Base-by-base conservation (phyloP, 1,140 invertebrate species). In the Zaprionus gabonicus region DNA sequence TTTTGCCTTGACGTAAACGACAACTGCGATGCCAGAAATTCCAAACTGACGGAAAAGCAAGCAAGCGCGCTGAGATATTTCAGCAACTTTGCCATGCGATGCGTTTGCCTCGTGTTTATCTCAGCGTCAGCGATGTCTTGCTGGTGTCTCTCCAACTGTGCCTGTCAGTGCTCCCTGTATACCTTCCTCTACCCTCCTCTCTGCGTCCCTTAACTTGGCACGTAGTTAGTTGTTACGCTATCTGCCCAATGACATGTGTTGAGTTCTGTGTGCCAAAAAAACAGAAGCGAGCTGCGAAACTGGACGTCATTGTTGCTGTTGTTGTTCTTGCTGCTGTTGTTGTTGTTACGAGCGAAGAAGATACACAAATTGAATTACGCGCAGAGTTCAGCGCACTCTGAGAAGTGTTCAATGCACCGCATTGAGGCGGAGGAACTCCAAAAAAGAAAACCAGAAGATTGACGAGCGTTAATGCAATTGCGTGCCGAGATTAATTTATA, bases 1-100 rank as follows among this genome's bases (percentile, higher is more conserved):
- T 88, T 88, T 87, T 75, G 53, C 64, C 67, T 81, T 83, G 82
- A 71, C 65, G 78, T 82, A 73, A 86, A 86, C 68, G 82, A 76
- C 75, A 70, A 60, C 71, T 68, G 82, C 79, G 80, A 78, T 76
- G 68, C 69, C 81, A 69, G 71, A 84, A 84, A 88, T 90, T 88
- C 85, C 81, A 90, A 90, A 76, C 85, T 88, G 84, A 90, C 84
- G 85, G 84, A 87, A 87, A 78, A 87, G 83, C 84, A 75, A 81
- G 78, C 69, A n/a, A 46, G 59, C 71, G 15, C 6, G 41, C n/a
- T 9, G 41, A 84, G 70, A 88, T 81, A 87, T 88, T 88, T 88
- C 69, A 88, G 80, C 84, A 84, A 75, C 71, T 81, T 81, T 70
- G 62, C 46, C 55, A 67, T 57, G 51, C 23, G 23, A 36, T 59